phyloP scores from a whole-genome alignment of 1,140 invertebrate genomes.

The Drosophila paulistorum region DNA sequence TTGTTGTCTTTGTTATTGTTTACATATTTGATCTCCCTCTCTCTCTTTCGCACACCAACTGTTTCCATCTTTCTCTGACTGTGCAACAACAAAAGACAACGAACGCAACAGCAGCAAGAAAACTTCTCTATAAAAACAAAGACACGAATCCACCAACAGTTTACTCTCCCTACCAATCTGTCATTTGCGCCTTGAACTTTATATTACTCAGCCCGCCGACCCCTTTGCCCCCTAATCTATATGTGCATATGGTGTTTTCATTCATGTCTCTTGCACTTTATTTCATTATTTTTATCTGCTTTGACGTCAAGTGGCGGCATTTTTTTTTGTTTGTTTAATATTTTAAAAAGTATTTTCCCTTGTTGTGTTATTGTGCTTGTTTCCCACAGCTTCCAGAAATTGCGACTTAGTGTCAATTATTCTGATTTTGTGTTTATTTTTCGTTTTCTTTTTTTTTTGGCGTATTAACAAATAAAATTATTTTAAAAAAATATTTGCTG shows the following conservation, averaged over 20 bases:
- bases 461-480: constrained; percentile 22
- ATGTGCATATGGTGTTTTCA: constrained; percentile 24
- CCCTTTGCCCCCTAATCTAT: too few relatives aligned
- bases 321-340: constrained; percentile 44
- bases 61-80: constrained; percentile 33
- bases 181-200: not conserved
- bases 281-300: constrained; percentile 63
- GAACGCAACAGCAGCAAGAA: constrained; percentile 25
- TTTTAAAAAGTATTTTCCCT: constrained; percentile 41
- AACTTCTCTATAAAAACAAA: constrained; percentile 14
- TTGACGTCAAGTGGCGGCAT: constrained; percentile 62
- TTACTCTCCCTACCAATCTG: not conserved
- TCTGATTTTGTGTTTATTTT: constrained; percentile 28
- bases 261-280: constrained; percentile 44
- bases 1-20: constrained; percentile 63
- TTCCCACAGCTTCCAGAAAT: constrained; percentile 74
- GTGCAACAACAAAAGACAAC: constrained; percentile 57
- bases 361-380: constrained; percentile 56
- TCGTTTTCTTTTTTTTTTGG: constrained; percentile 23
- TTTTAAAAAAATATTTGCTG: constrained; percentile 12
- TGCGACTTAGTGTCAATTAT: constrained; percentile 68
- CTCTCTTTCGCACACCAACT: not conserved
- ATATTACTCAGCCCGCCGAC: too few relatives aligned
- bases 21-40: constrained; percentile 23
- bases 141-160: constrained; percentile 30